Evolutionary conservation across 2,888 invertebrate species (phyloP), one percentile per base, ranked within the genome.

Genomic region (Stenolophus ochropezus): DNA sequence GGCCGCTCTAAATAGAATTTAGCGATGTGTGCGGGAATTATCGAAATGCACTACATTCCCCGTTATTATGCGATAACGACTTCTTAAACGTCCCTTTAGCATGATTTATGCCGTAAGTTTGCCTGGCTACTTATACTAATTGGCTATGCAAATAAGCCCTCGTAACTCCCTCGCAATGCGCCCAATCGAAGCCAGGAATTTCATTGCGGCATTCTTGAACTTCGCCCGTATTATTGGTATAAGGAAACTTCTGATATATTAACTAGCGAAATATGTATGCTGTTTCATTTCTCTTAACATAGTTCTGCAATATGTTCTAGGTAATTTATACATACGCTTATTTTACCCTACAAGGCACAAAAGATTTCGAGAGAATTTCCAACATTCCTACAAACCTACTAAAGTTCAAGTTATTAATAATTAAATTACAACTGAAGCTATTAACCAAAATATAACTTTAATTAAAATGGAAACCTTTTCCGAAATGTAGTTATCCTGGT

Each of bases 81-180:
- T 81, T 81, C 81, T 81, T 81, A 81, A 81, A 56, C 73, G 74
- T 81, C 81, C 81, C 42, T 81, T 81, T 81, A 81, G 42, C 73
- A 81, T 81, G 81, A 81, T 81, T 81, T 81, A 81, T 81, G 73
- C 42, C 25, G 56, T 81, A 81, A 81, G 81, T 81, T 81, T 81
- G 74, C 47, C 73, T 33, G 71, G 80, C 71, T 81, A 81, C 81
- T 81, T 81, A 81, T 81, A 53, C 81, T 81, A 81, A 81, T 81
- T 81, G 81, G 58, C 81, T 53, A 81, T 81, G 81, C 74, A 81
- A 81, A 81, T 81, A 74, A 69, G 42, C 69, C 1, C 23, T 61
- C 61, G 61, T 61, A 61, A 61, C 61, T 61, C 23, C 23, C 11
- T 14, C 20, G 23, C 14, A 61, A 27, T 61, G 61, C 25, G 56